Conservation (phyloP, 2,888 invertebrate species). For the Trichogramma evanescens region DNA sequence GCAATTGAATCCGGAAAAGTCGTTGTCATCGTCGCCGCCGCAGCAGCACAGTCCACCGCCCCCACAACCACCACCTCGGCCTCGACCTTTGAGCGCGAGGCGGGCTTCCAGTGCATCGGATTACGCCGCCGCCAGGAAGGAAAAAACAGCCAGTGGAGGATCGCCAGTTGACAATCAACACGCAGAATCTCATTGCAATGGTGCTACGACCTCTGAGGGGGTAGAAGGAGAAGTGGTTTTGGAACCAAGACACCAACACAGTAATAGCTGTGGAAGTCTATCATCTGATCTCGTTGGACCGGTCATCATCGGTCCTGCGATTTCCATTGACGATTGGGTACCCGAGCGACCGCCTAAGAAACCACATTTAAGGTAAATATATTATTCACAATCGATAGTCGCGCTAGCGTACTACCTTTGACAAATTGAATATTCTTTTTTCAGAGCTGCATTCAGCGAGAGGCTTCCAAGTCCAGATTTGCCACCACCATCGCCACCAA, state of each 20-base stretch:
- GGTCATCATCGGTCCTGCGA: slow-evolving; percentile 57
- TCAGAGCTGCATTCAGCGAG: slow-evolving; percentile 44
- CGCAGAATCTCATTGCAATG: too few species aligned
- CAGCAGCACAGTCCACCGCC: slow-evolving; percentile 47
- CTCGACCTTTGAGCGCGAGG: slow-evolving; percentile 49
- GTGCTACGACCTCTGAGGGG: neutral
- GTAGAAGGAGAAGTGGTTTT: neutral
- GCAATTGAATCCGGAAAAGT: slow-evolving; percentile 46
- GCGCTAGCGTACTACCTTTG: slow-evolving; percentile 1
- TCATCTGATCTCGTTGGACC: slow-evolving; percentile 56
- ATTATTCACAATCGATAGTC: too few species aligned
- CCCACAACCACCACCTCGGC: slow-evolving; percentile 47
- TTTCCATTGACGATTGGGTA: slow-evolving; percentile 62
- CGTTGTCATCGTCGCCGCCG: slow-evolving; percentile 42
- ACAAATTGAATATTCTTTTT: slow-evolving; percentile 9
- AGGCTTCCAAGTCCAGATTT: slow-evolving; percentile 56
- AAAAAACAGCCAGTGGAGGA: slow-evolving; percentile 27
- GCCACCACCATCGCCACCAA: slow-evolving; percentile 59
- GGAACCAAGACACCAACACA: slow-evolving; percentile 50
- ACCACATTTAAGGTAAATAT: slow-evolving; percentile 55
- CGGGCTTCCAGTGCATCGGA: slow-evolving; percentile 65
- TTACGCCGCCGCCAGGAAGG: slow-evolving; percentile 54
- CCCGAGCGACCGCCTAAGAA: slow-evolving; percentile 74
- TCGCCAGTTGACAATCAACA: neutral
- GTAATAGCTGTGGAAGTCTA: slow-evolving; percentile 56